A percentile compares a stretch with the other conserved stretches of the same genome.
Conservation (phyloP, 2,113 vertebrate genomes). For the Anoura caudifer region DNA sequence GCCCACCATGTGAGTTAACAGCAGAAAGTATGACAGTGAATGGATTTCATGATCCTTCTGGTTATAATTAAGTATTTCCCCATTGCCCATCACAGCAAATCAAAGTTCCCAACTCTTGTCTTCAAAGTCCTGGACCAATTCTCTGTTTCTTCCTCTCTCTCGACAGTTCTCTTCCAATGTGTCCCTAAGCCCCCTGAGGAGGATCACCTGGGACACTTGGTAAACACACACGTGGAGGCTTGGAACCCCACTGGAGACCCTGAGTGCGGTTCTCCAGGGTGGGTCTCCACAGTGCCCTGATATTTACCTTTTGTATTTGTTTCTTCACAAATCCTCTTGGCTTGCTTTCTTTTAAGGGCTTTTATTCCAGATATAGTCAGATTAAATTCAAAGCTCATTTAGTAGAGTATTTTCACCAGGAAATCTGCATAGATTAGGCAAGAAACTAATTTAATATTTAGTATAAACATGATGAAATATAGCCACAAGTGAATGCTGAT, state of each 20-base stretch:
- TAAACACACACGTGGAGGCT: neutral
- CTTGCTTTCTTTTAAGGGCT: neutral
- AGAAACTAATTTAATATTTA: constrained; percentile 26
- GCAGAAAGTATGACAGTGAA: constrained; percentile 20
- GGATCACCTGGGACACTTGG: neutral
- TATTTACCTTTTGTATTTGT: neutral
- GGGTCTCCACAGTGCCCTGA: neutral
- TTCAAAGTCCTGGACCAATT: constrained; percentile 25
- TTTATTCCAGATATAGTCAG: neutral
- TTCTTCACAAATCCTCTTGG: neutral
- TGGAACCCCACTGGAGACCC: neutral
- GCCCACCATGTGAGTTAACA: constrained; percentile 13
- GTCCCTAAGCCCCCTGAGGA: neutral
- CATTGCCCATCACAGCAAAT: constrained; percentile 43
- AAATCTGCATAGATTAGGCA: neutral
- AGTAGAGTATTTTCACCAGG: neutral
- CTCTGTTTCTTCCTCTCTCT: neutral
- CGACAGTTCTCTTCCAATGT: neutral
- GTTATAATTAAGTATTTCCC: constrained; percentile 41
- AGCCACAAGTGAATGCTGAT: neutral
- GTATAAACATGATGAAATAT: constrained; percentile 20
- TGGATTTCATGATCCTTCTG: constrained; percentile 45
- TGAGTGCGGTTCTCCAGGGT: neutral
- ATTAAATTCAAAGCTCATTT: constrained; percentile 15
- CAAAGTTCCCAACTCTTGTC: constrained; percentile 34